phyloP scores from a whole-genome alignment of 2,797 vertebrate species.

The Syndactyla subalaris region DNA sequence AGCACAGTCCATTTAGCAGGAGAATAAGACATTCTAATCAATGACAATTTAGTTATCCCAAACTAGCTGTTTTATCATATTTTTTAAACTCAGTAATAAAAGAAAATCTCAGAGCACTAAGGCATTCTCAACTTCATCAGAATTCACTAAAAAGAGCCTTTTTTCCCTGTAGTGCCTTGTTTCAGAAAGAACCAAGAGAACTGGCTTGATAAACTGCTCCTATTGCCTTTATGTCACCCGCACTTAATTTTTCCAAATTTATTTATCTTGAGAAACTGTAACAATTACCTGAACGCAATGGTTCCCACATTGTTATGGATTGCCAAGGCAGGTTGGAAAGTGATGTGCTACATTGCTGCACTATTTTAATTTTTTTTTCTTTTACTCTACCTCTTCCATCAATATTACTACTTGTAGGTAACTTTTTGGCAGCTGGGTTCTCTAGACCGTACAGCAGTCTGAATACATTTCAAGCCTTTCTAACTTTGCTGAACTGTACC shows the following conservation, averaged over 20 bases:
- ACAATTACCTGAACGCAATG: not conserved
- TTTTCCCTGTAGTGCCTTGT: not conserved
- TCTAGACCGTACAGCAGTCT: not conserved
- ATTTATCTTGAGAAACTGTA: conserved; percentile 27
- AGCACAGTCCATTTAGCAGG: not conserved
- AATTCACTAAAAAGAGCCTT: conserved; percentile 12
- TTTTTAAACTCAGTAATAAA: not conserved
- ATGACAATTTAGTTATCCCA: conserved; percentile 15
- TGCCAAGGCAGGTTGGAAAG: not conserved
- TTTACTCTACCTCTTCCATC: not conserved
- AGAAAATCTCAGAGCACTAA: not conserved
- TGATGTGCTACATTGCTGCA: not conserved
- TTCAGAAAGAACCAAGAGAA: not conserved
- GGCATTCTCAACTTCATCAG: conserved; percentile 5
- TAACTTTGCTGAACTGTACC: not conserved
- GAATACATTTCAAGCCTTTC: not conserved
- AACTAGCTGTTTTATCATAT: not conserved
- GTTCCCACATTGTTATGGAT: not conserved
- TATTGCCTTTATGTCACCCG: conserved; percentile 13
- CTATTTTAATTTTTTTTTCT: not conserved
- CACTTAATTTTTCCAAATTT: conserved; percentile 31
- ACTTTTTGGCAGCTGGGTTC: not conserved
- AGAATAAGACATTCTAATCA: conserved; percentile 4
- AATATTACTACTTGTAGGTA: not conserved
- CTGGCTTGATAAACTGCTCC: conserved; percentile 9